phyloP scores from a whole-genome alignment of 2,888 invertebrate genomes.

The Norana najaformis region DNA sequence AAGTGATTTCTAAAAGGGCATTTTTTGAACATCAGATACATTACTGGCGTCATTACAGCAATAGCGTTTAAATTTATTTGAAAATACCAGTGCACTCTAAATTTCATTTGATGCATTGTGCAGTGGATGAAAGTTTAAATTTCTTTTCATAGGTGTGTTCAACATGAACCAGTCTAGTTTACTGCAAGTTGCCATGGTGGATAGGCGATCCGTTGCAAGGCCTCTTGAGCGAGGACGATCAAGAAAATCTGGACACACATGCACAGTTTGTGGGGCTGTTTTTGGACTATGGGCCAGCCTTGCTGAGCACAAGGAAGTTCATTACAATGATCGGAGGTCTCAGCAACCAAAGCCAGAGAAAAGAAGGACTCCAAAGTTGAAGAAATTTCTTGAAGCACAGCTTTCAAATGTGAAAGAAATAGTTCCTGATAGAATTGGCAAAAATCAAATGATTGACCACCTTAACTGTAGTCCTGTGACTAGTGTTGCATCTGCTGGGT shows the following conservation, averaged over 20 bases:
- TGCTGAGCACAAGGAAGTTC: not conserved
- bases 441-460: not conserved
- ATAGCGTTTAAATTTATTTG: not conserved
- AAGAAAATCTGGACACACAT: constrained; percentile 13
- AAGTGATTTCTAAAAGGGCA: not conserved
- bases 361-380: not conserved
- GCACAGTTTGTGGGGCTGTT: not conserved
- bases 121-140: too few relatives aligned
- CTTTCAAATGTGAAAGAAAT: not conserved
- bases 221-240: not conserved
- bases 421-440: not conserved
- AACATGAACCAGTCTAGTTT: not conserved
- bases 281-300: not conserved
- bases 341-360: not conserved
- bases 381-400: not conserved
- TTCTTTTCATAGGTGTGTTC: not conserved
- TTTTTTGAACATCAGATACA: not conserved
- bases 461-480: not conserved
- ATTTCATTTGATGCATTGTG: not conserved
- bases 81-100: not conserved
- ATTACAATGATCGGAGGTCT: not conserved
- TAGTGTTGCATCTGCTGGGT: not conserved
- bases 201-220: not conserved
- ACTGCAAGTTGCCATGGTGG: not conserved
- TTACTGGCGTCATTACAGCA: not conserved